Evolutionary conservation across 2,113 vertebrate genomes (phyloP), one percentile per base, ranked within the genome.

Genomic region (Balaenoptera acutorostrata): DNA sequence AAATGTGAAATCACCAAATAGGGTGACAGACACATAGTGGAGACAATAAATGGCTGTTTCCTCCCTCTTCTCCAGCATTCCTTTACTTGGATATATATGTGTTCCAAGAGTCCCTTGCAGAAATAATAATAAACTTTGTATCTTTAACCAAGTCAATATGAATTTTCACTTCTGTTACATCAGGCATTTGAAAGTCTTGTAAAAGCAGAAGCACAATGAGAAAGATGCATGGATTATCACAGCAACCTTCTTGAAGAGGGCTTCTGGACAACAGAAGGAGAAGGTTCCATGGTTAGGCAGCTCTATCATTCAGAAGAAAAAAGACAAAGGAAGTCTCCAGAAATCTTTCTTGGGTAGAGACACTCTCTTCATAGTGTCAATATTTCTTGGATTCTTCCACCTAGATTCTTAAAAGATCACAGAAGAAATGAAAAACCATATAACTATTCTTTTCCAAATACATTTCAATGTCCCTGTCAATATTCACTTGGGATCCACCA

Each of bases 401-500:
- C 90, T 46, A 69, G 41, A 33, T 63, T 64, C 86, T 39, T 33
- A 93, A 95, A 44, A 97, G 88, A 92, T 96, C 61, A 12, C 31
- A 59, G 61, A 82, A 92, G 49, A 92, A 57, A 94, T 25, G 31
- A 96, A 49, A 96, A 72, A 8, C 12, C 95, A 57, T 36, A 41
- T 25, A 77, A 88, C 5, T 93, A 86, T 46, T 36, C 13, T 88
- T 72, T 77, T 59, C 27, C 74, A 97, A 96, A 97, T 86, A 94
- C 96, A 88, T 95, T 96, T 98, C 81, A 55, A 90, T 89, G 97
- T 95, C 94, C 98, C 97, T 97, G 63, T 93, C 93, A 97, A 90
- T 86, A 98, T 95, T 93, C 98, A 98, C 88, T 85, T 96, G 96
- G 95, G 96, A 97, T 75, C 81, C 20, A 74, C 96, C 77, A 98